Evolutionary conservation across 2,797 vertebrate genomes (phyloP), one percentile per base, ranked within the genome.

Genomic region (Toxotes lorentzi): DNA sequence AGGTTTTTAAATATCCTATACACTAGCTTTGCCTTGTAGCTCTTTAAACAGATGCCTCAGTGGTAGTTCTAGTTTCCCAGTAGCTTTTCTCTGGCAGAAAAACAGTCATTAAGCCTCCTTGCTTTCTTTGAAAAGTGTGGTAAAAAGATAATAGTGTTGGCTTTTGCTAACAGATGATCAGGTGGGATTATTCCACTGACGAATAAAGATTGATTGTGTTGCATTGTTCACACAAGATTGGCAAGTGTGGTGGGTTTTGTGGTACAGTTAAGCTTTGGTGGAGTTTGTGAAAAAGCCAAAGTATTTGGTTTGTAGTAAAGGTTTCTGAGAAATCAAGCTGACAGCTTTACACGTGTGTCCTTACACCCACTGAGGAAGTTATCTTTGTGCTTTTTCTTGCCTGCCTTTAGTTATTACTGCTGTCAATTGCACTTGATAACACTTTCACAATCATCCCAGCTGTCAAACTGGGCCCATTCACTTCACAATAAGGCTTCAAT

Each of bases 1-100:
- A 58, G 8, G 23, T 75, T 66, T 62, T 63, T 56, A 57, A 67
- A 86, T 62, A 77, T 50, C 40, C 57, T 9, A 23, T 43, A 67
- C 27, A 53, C 32, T 40, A 47, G 32, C 13, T 57, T 4, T 19
- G 17, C 51, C n/a, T 38, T 3, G 11, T 4, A 30, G 38, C 17
- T 64, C 63, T 34, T 54, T 41, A 23, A 13, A 27, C 14, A 34
- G 27, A 34, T 47, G 34, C 6, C 12, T 50, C 51, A 6, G 6
- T 45, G 23, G n/a, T 38, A 41, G 63, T 17, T 40, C 16, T 24
- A 1, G 40, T 53, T 63, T 41, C 16, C 48, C 19, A 1, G 19
- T 45, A 51, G 43, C 21, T 53, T 47, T 40, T 59, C n/a, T 38
- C 13, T 1, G 4, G 24, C 32, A 47, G 45, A 64, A 41, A 34